Conservation (phyloP, 2,113 vertebrate genomes). For the Xerus inauris region DNA sequence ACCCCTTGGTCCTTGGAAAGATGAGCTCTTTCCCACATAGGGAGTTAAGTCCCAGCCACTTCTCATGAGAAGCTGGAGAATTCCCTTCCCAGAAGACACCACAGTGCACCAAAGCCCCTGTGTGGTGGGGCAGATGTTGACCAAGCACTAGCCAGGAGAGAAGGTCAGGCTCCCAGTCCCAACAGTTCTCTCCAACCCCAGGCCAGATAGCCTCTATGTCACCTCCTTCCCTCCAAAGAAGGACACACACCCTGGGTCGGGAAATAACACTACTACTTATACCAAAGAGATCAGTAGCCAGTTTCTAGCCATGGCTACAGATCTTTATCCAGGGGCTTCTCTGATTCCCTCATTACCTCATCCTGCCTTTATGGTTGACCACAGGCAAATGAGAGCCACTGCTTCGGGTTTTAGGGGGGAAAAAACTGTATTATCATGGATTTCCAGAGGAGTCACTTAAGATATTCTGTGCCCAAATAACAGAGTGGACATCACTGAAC, state of each 20-base stretch:
- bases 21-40: background rate
- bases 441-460: conserved; percentile 65
- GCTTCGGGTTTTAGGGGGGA: conserved; percentile 33
- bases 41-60: background rate
- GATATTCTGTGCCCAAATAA: conserved; percentile 54
- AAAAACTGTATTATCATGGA: background rate
- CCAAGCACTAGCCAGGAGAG: background rate
- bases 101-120: background rate
- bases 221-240: conserved; percentile 39
- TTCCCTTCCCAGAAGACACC: background rate
- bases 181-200: background rate
- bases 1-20: background rate
- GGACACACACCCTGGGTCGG: background rate
- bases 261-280: background rate
- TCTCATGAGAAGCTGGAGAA: background rate
- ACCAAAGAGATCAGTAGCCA: background rate
- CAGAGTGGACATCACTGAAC: background rate
- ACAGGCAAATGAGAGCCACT: conserved; percentile 50
- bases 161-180: background rate
- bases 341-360: conserved; percentile 54
- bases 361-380: conserved; percentile 64
- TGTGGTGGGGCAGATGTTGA: background rate
- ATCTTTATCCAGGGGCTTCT: conserved; percentile 43
- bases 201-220: background rate
- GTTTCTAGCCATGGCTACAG: background rate